Evolutionary conservation across 2,797 vertebrate species (phyloP).

Genomic region (Gouania willdenowi): DNA sequence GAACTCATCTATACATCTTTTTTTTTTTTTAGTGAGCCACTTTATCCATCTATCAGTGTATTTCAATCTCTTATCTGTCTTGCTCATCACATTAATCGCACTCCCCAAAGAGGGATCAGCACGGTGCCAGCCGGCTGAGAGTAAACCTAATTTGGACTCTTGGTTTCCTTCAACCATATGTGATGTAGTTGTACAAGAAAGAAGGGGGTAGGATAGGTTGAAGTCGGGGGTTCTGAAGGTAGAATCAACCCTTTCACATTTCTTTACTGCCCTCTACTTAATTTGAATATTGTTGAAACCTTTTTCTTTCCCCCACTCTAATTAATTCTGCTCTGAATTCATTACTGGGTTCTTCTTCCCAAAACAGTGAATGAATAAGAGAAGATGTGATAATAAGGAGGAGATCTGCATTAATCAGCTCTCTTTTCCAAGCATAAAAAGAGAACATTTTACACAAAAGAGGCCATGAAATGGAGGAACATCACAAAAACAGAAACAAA

Average conservation of each 20-base stretch:
- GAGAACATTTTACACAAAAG: conserved; percentile 49
- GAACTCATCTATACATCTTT: conserved; percentile 20
- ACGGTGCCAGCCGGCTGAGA: conserved; percentile 14
- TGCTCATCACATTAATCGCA: conserved; percentile 14
- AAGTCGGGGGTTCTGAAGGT: too few relatives aligned
- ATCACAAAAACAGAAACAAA: conserved; percentile 55
- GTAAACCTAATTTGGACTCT: conserved; percentile 35
- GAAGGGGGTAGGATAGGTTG: too few relatives aligned
- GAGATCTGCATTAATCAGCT: conserved; percentile 65
- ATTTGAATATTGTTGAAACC: conserved; percentile 31
- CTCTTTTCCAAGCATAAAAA: conserved; percentile 37
- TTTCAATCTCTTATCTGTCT: conserved; percentile 31
- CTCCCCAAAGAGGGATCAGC: conserved; percentile 11
- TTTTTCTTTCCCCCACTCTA: conserved; percentile 22
- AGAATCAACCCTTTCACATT: background rate
- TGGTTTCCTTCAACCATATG: conserved; percentile 37
- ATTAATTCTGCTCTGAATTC: conserved; percentile 70
- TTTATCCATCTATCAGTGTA: conserved; percentile 21
- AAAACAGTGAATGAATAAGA: conserved; percentile 46
- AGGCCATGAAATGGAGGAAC: conserved; percentile 53
- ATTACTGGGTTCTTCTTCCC: conserved; percentile 59
- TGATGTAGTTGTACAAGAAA: conserved; percentile 6
- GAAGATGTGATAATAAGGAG: conserved; percentile 23
- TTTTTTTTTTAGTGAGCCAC: conserved; percentile 46
- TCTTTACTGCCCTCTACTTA: conserved; percentile 1